Percentiles rank a stretch among this genome's conserved stretches.
Conservation (phyloP, 2,888 invertebrate genomes). For the Amiota mariae region DNA sequence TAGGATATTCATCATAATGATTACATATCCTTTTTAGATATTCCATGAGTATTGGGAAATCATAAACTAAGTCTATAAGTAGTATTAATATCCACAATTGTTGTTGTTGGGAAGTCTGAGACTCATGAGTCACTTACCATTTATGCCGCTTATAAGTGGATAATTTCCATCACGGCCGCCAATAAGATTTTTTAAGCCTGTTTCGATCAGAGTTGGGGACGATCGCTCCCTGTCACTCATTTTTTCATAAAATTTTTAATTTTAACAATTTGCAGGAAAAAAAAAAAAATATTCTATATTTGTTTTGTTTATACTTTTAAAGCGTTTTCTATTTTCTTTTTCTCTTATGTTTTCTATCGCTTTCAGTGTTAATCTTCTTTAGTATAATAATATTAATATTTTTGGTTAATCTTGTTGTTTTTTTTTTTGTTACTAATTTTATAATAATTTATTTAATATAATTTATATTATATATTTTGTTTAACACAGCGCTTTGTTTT, state of each 20-base stretch:
- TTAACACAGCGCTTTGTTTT: slow-evolving; percentile 24
- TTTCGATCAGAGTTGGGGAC: slow-evolving; percentile 91
- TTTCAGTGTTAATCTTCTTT: slow-evolving; percentile 33
- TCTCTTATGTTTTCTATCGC: background rate
- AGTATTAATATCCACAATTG: no score
- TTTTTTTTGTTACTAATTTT: background rate
- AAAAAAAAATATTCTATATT: slow-evolving; percentile 39
- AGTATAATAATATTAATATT: slow-evolving; percentile 7
- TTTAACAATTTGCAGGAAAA: slow-evolving; percentile 62
- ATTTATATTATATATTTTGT: slow-evolving; percentile 24
- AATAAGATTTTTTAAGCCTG: slow-evolving; percentile 88
- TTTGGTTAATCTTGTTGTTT: background rate
- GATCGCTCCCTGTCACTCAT: slow-evolving; percentile 93
- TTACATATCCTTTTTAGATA: no score
- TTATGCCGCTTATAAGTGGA: slow-evolving; percentile 85
- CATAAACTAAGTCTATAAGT: no score
- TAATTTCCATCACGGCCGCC: slow-evolving; percentile 85
- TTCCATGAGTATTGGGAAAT: no score
- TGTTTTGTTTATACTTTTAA: slow-evolving; percentile 34
- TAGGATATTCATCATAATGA: no score
- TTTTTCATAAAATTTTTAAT: slow-evolving; percentile 72
- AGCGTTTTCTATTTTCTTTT: slow-evolving; percentile 25
- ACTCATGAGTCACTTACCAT: slow-evolving; percentile 72
- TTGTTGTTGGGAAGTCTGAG: no score
- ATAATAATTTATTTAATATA: slow-evolving; percentile 10